Base-by-base conservation (phyloP, 2,113 vertebrate genomes). In the Varanus salvator region DNA sequence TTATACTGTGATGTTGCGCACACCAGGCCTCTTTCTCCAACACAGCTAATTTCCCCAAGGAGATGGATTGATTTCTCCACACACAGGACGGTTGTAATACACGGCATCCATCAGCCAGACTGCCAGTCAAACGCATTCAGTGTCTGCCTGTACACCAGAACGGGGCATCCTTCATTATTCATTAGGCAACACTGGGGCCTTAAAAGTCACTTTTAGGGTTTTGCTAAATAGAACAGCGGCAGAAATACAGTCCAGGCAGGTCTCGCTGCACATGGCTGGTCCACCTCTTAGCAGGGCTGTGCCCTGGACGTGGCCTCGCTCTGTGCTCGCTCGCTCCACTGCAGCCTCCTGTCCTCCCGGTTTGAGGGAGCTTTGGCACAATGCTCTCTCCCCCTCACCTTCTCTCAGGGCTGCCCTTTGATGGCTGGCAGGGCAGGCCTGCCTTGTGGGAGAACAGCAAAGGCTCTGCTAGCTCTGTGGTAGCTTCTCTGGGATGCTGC, bases 1-100 rank as follows among this genome's bases (percentile, higher is more conserved):
- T 80, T 89, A 44, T 57, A 48, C 88, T 69, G 87, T 11, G 60
- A 69, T 68, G 74, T 57, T 54, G 74, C 0, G 0, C 15, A 68
- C 44, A 78, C 88, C 38, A 75, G 52, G 84, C 83, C 87, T 80
- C 78, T 60, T 91, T 64, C 84, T 83, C 23, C 74, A 81, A 60
- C 93, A 90, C 89, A 85, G 89, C 76, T 91, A 60, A 91, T 95
- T 93, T 90, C 93, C 93, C 92, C 19, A 76, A 81, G 92, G 93
- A 95, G 95, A 91, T 80, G 87, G 92, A 95, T 94, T 90, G 92
- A 38, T 95, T 87, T 90, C 90, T 17, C 83, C 19, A n/a, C 50
- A 74, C n/a, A 84, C 76, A 0, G 87, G 12, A 29, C 34, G 91
- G 84, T 14, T 93, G 96, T 94, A 94, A 94, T 66, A 83, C 2